Percentiles rank a stretch among this genome's conserved stretches.
phyloP scores from a whole-genome alignment of 2,888 invertebrate species.

The Anaspis maculata region DNA sequence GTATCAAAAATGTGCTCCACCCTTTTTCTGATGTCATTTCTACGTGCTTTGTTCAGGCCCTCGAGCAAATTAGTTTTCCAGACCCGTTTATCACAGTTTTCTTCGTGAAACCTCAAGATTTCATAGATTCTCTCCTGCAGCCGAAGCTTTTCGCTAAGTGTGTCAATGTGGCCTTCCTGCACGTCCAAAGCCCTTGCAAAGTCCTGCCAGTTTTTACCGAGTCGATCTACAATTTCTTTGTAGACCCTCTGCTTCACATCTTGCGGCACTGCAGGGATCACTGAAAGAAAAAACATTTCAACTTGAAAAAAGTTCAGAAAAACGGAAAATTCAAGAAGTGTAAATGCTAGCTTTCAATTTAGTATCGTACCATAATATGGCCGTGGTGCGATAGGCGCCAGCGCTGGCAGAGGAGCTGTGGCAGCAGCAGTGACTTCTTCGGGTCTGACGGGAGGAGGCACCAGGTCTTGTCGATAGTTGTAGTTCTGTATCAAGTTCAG shows the following conservation, averaged over 20 bases:
- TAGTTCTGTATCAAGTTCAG: conserved; percentile 2
- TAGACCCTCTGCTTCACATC: conserved; percentile 17
- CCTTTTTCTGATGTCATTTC: conserved; percentile 25
- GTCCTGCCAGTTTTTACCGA: conserved; percentile 33
- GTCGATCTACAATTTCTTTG: conserved; percentile 19
- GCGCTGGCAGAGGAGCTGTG: neutral
- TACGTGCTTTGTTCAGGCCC: conserved; percentile 25
- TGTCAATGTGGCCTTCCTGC: conserved; percentile 30
- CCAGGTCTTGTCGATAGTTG: neutral
- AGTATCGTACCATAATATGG: neutral
- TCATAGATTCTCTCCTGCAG: conserved; percentile 20
- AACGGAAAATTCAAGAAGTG: neutral
- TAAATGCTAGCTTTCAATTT: neutral
- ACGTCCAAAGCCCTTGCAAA: conserved; percentile 29
- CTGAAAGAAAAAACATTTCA: too few relatives aligned
- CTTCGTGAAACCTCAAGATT: conserved; percentile 22
- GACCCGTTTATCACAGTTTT: conserved; percentile 16
- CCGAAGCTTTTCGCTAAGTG: conserved; percentile 19
- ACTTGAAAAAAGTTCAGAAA: conserved; percentile 3
- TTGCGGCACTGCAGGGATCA: conserved; percentile 6
- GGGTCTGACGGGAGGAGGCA: neutral
- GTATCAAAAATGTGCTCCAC: conserved; percentile 19
- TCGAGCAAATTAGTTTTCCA: conserved; percentile 22
- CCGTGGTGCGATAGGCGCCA: neutral
- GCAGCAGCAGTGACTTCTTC: neutral